phyloP scores from a whole-genome alignment of 1,140 invertebrate genomes.

The Lordiphosa mommai region DNA sequence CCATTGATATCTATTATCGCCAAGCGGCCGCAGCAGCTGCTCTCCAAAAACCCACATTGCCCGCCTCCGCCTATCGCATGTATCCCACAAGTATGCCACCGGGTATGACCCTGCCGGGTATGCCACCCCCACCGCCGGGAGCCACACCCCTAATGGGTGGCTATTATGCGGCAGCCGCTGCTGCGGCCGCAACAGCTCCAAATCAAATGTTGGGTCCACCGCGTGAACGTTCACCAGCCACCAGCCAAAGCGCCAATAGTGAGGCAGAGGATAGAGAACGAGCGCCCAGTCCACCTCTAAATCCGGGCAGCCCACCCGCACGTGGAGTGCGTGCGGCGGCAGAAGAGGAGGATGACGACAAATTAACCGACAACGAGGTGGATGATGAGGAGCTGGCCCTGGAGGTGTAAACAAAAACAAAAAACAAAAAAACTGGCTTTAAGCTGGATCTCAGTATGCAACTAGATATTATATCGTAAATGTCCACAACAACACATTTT shows the following conservation, averaged over 20 bases:
- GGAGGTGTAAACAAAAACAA: slow-evolving; percentile 49
- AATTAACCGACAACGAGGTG: slow-evolving; percentile 16
- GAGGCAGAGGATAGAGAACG: slow-evolving; percentile 53
- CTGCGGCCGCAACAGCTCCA: slow-evolving; percentile 17
- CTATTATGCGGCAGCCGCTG: slow-evolving; percentile 62
- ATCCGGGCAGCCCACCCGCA: slow-evolving; percentile 75
- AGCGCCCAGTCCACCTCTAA: slow-evolving; percentile 70
- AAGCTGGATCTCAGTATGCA: slow-evolving; percentile 61
- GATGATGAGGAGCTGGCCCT: slow-evolving; percentile 73
- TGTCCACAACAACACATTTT: neutral
- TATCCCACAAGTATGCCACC: slow-evolving; percentile 65
- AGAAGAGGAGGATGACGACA: slow-evolving; percentile 14
- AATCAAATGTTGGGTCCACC: slow-evolving; percentile 11
- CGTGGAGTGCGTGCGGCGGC: slow-evolving; percentile 6
- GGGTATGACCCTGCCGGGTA: slow-evolving; percentile 53
- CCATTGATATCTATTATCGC: slow-evolving; percentile 89
- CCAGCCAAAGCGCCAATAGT: slow-evolving; percentile 60
- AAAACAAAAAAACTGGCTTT: neutral
- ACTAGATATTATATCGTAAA: slow-evolving; percentile 11
- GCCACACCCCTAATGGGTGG: slow-evolving; percentile 59
- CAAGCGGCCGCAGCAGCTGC: slow-evolving; percentile 83
- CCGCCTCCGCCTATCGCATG: slow-evolving; percentile 83
- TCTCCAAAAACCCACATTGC: slow-evolving; percentile 91
- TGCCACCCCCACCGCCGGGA: slow-evolving; percentile 53
- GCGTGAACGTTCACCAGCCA: slow-evolving; percentile 50